These are phyloP conservation scores for Arrhamphus sclerolepis DNA, from an alignment of 2,797 vertebrate species.

Conservation along the genomic window DNA sequence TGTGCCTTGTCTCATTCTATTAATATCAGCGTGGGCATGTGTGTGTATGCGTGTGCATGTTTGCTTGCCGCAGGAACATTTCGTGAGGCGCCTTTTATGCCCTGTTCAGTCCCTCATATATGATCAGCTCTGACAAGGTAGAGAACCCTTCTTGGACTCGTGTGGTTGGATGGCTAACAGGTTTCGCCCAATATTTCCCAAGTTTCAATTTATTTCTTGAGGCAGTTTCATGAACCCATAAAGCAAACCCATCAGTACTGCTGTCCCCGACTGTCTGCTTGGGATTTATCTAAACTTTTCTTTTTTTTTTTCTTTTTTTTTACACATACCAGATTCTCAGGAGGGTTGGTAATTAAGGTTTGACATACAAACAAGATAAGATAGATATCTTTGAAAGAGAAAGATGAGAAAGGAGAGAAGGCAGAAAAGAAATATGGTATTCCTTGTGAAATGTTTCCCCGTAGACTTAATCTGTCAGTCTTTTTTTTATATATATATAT, in stretches of 20 bases:
- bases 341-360: constrained; percentile 45
- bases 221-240: constrained; percentile 7
- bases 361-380: constrained; percentile 30
- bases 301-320: background rate
- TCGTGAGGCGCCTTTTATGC: constrained; percentile 37
- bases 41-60: constrained; percentile 15
- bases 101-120: constrained; percentile 30
- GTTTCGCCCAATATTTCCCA: constrained; percentile 25
- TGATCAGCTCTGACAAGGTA: constrained; percentile 51
- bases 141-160: constrained; percentile 34
- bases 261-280: constrained; percentile 9
- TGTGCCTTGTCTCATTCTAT: constrained; percentile 63
- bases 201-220: constrained; percentile 10
- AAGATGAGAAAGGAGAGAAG: constrained; percentile 7
- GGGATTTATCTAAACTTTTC: constrained; percentile 24
- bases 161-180: constrained; percentile 36
- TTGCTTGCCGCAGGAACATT: constrained; percentile 27
- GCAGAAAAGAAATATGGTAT: constrained; percentile 17
- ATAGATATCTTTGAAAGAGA: constrained; percentile 21
- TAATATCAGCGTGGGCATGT: constrained; percentile 34
- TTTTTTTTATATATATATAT: constrained; percentile 32
- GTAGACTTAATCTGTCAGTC: constrained; percentile 45
- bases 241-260: constrained; percentile 4
- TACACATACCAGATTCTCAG: constrained; percentile 14
- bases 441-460: constrained; percentile 30